Percentiles rank a stretch among this genome's conserved stretches.
These are phyloP conservation scores for Drosophila eugracilis DNA, from an alignment of 1,140 invertebrate genomes.

Conservation along the genomic window DNA sequence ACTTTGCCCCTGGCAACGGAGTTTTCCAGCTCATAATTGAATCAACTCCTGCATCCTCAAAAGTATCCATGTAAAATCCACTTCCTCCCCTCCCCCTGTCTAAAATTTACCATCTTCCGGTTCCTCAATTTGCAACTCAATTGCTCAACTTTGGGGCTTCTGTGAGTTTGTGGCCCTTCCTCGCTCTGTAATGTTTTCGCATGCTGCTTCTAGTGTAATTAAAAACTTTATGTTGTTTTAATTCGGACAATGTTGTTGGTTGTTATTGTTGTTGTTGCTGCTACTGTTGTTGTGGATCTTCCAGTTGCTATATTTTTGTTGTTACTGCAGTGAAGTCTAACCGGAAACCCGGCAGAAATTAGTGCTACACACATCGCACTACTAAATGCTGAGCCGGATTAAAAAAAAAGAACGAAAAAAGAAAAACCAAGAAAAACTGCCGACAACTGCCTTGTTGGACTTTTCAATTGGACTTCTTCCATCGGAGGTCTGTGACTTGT, in stretches of 20 bases:
- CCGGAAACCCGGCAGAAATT: constrained; percentile 67
- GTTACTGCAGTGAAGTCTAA: constrained; percentile 39
- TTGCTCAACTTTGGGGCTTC: constrained; percentile 36
- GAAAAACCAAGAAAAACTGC: constrained; percentile 46
- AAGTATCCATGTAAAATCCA: constrained; percentile 29
- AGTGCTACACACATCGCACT: constrained; percentile 58
- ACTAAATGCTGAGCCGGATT: constrained; percentile 62
- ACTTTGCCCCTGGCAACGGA: constrained; percentile 4
- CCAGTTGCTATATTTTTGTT: constrained; percentile 24
- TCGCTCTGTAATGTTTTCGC: constrained; percentile 24
- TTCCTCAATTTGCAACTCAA: constrained; percentile 49
- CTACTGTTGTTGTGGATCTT: constrained; percentile 23
- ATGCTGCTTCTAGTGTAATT: constrained; percentile 47
- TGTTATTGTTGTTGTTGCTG: constrained; percentile 40
- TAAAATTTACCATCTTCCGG: constrained; percentile 10
- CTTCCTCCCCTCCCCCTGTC: not conserved
- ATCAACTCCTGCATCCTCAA: constrained; percentile 11
- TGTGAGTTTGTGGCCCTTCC: constrained; percentile 5
- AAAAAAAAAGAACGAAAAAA: constrained; percentile 2
- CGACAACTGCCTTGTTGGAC: constrained; percentile 33
- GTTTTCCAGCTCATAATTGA: constrained; percentile 24
- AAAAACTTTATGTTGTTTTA: constrained; percentile 76
- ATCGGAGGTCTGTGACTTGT: constrained; percentile 73
- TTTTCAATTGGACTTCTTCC: constrained; percentile 70
- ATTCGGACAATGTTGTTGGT: constrained; percentile 58